Evolutionary conservation across 1,140 invertebrate species (phyloP), one percentile per base, ranked within the genome.

Genomic region (Dinothrombium tinctorium): DNA sequence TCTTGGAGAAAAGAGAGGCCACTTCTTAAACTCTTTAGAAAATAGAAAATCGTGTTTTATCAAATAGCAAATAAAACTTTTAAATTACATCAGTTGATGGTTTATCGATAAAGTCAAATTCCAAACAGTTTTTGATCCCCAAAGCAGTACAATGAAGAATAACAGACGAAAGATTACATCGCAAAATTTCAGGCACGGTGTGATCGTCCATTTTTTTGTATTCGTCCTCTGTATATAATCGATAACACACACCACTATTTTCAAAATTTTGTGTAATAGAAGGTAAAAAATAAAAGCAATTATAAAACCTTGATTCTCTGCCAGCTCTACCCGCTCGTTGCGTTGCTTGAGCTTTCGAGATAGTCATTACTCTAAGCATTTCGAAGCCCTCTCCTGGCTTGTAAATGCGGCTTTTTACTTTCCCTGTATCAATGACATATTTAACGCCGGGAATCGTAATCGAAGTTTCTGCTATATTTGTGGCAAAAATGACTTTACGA

Each of bases 381-480:
- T 94, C 84, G 32, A 92, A 63, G 11, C 82, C 81, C 22, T 74
- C 84, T 12, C 60, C 63, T 4, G 78, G 68, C 53, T 82, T 76
- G 63, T 76, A 83, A 0, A 71, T 69, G 56, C 59, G 48, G 40
- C 28, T 41, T 64, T 98, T 98, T 0, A 95, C 86, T 56, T 78
- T 75, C 6, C 92, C 92, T 45, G 75, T 74, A 56, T 99, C 94
- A 44, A 99, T 76, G 3, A 98, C 84, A 62, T 74, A 81, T 49
- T 77, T 74, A 43, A 99, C 83, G 17, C 83, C 82, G 33, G 62
- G 76, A 51, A 99, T 95, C 0, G 92, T 99, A 2, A 99, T 68
- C 5, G 86, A 92, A 1, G 87, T 90, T 62, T 94, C 92, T 3
- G 92, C 92, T 45, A 98, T 82, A 58, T 98, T 99, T 19, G 92